Base-by-base conservation (phyloP, 2,797 vertebrate genomes). In the Otolemur crassicaudatus region DNA sequence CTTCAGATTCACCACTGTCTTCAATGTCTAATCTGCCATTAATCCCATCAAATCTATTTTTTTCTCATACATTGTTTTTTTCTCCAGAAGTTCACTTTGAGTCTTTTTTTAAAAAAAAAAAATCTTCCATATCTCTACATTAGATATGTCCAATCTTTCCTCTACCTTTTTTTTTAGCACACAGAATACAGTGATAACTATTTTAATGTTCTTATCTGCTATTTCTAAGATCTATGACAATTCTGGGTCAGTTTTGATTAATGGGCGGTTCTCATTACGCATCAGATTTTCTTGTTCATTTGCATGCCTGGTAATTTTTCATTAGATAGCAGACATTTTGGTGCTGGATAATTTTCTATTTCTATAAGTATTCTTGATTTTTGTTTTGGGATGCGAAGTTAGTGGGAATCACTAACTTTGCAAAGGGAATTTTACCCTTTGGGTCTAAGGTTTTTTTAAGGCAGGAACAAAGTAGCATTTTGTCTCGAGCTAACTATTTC, bases 241-340 rank as follows among this genome's bases (percentile, higher is more conserved):
- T 37, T 87, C 19, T 91, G 53, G 22, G 14, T 79, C 87, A 40
- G n/a, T 90, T 95, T 93, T 31, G 2, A 83, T 87, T 53, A 7
- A 83, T 79, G 58, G 17, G 19, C 3, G 53, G 80, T 79, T 85
- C 22, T 67, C 65, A n/a, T 67, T 67, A 46, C 69, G 31, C 17
- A 9, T 91, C 10, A 80, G 23, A 77, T 73, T 84, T 95, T 87
- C 46, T 27, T 77, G 25, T 4, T 93, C 14, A 72, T 46, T 72
- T 83, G 4, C 9, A 87, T 95, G 34, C 53, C 53, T 95, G 3
- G 5, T 61, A 75, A 56, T 86, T 95, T 88, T 91, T 85, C 73
- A 69, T 69, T 92, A n/a, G 25, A 17, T 81, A 63, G 7, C 60
- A 92, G 43, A 91, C 14, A 67, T 69, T 84, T 73, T 40, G 23